Percentiles rank a stretch among this genome's conserved stretches.
Evolutionary conservation across 2,113 vertebrate genomes (phyloP).

Genomic region (Steatornis caripensis): DNA sequence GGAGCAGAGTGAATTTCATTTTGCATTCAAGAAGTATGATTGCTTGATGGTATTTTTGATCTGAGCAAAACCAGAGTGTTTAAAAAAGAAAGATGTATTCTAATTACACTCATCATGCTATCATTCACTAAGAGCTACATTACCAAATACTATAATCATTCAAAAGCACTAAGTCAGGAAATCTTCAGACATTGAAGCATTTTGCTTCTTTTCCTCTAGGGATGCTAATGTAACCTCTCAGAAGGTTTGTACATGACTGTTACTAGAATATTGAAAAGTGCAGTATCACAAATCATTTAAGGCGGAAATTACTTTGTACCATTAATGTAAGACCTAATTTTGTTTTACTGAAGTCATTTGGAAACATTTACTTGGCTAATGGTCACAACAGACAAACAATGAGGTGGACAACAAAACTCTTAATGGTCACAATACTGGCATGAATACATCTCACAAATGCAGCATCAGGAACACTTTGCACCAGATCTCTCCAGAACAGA

Average conservation of each 20-base stretch:
- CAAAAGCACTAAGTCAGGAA: slow-evolving; percentile 31
- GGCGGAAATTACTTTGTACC: neutral
- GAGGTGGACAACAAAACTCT: neutral
- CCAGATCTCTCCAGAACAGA: neutral
- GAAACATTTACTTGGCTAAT: slow-evolving; percentile 14
- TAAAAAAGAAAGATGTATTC: slow-evolving; percentile 24
- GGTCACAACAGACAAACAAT: neutral
- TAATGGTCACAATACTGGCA: neutral
- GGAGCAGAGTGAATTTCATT: neutral
- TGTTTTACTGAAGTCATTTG: neutral
- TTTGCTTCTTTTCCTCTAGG: neutral
- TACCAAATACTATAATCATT: slow-evolving; percentile 35
- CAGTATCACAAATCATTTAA: neutral
- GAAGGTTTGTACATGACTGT: neutral
- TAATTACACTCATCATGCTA: slow-evolving; percentile 8
- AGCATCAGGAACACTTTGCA: neutral
- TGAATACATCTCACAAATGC: neutral
- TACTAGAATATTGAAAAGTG: neutral
- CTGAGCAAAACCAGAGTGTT: neutral
- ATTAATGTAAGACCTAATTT: neutral
- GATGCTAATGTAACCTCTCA: slow-evolving; percentile 12
- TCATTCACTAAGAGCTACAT: slow-evolving; percentile 26
- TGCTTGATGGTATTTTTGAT: neutral
- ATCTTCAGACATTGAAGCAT: slow-evolving; percentile 21
- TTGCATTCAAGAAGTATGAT: neutral